Percentiles rank a stretch among this genome's conserved stretches.
Conservation (phyloP, 2,113 vertebrate genomes). For the Oreochromis tanganicae region DNA sequence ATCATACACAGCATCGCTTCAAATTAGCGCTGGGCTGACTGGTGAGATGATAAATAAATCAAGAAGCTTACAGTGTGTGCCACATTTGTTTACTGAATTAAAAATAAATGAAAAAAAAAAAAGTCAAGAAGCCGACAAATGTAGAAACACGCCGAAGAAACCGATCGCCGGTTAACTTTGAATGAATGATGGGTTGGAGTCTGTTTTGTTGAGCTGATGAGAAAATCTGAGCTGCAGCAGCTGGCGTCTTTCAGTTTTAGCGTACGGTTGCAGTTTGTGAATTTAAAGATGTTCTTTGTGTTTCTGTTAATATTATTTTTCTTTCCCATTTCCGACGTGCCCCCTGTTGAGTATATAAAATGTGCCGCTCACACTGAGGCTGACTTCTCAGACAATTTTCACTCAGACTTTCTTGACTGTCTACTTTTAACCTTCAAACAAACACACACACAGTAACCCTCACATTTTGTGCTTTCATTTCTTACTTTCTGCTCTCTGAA, state of each 20-base stretch:
- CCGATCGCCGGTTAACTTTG: background rate
- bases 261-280: background rate
- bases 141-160: background rate
- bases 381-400: background rate
- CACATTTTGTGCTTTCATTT: background rate
- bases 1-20: background rate
- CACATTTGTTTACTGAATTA: slow-evolving; percentile 3
- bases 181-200: background rate
- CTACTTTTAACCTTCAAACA: background rate
- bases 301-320: slow-evolving; percentile 21
- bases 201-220: background rate
- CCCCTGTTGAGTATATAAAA: background rate
- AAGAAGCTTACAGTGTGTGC: background rate
- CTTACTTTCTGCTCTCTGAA: background rate
- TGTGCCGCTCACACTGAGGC: background rate
- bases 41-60: slow-evolving; percentile 28
- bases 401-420: background rate
- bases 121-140: background rate
- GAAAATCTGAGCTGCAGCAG: background rate
- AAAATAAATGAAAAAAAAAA: background rate
- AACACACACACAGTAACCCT: background rate
- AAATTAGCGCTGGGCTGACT: background rate
- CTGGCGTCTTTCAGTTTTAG: slow-evolving; percentile 2
- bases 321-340: background rate
- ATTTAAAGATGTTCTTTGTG: slow-evolving; percentile 1